These are phyloP conservation scores for Adelphocoris suturalis DNA, from an alignment of 2,888 invertebrate genomes.

Conservation along the genomic window DNA sequence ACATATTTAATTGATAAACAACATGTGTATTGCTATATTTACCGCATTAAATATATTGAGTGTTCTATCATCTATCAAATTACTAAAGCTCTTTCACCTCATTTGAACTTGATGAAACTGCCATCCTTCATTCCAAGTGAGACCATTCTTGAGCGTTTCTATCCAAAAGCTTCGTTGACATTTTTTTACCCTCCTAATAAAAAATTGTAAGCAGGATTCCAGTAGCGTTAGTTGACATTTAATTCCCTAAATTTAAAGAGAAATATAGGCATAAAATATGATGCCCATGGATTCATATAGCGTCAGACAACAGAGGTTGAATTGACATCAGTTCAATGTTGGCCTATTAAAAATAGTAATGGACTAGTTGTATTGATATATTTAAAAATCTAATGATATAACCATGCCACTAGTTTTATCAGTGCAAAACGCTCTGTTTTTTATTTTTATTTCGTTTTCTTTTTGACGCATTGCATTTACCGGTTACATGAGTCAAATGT, in stretches of 20 bases:
- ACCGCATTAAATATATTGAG: conserved; percentile 48
- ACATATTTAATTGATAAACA: conserved; percentile 48
- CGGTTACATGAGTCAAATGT: conserved; percentile 47
- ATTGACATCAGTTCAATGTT: conserved; percentile 57
- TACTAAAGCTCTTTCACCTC: conserved; percentile 38
- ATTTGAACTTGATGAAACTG: conserved; percentile 14
- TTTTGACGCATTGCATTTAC: conserved; percentile 51
- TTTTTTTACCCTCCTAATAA: not conserved
- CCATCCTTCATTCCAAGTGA: conserved; percentile 55
- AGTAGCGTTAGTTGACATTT: conserved; percentile 25
- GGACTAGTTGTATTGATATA: conserved; percentile 45
- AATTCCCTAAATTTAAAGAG: conserved; percentile 19
- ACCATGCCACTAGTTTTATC: conserved; percentile 55
- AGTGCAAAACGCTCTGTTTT: conserved; percentile 36
- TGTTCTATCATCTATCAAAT: conserved; percentile 44
- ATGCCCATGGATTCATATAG: conserved; percentile 18
- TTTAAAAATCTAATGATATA: conserved; percentile 47
- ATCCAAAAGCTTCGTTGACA: not conserved
- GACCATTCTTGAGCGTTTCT: conserved; percentile 40
- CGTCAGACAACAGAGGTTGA: conserved; percentile 45
- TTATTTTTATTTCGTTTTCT: not conserved
- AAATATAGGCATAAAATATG: conserved; percentile 24
- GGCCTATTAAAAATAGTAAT: conserved; percentile 65
- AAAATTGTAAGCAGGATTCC: conserved; percentile 43
- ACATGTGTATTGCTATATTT: conserved; percentile 49